Percentiles rank a stretch among this genome's conserved stretches.
Conservation (phyloP, 2,888 invertebrate genomes). For the Ochropacha duplaris region DNA sequence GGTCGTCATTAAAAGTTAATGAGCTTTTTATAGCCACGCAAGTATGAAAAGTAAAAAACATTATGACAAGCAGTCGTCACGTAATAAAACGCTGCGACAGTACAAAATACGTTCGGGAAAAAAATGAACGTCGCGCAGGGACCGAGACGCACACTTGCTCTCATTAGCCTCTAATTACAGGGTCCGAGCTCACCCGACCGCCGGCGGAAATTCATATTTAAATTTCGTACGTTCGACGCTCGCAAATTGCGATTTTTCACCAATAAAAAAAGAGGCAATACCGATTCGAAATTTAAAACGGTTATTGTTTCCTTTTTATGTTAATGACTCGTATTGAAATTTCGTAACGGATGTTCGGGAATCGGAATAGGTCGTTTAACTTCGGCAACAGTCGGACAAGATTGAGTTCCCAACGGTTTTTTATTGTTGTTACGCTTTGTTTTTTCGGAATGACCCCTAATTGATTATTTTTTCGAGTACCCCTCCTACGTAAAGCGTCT, state of each 20-base stretch:
- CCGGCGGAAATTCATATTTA: constrained; percentile 75
- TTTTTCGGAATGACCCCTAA: constrained; percentile 55
- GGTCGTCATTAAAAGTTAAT: constrained; percentile 51
- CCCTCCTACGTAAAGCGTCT: constrained; percentile 31
- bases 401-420: constrained; percentile 63
- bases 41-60: constrained; percentile 42
- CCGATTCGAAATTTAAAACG: constrained; percentile 77
- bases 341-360: constrained; percentile 66
- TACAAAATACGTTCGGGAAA: constrained; percentile 56
- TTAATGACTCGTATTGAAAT: constrained; percentile 77
- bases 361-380: constrained; percentile 64
- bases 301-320: constrained; percentile 82
- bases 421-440: constrained; percentile 70
- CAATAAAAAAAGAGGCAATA: constrained; percentile 70
- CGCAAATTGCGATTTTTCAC: constrained; percentile 74
- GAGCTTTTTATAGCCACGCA: constrained; percentile 46
- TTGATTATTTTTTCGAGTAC: constrained; percentile 49
- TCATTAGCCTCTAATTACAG: constrained; percentile 79
- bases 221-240: constrained; percentile 65
- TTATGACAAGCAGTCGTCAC: constrained; percentile 56
- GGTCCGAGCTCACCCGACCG: constrained; percentile 42
- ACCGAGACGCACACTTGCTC: constrained; percentile 59
- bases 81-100: constrained; percentile 57
- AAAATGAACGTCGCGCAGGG: constrained; percentile 50
- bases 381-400: constrained; percentile 58